phyloP scores from a whole-genome alignment of 2,113 vertebrate genomes.

The Zosterops hypoxanthus region DNA sequence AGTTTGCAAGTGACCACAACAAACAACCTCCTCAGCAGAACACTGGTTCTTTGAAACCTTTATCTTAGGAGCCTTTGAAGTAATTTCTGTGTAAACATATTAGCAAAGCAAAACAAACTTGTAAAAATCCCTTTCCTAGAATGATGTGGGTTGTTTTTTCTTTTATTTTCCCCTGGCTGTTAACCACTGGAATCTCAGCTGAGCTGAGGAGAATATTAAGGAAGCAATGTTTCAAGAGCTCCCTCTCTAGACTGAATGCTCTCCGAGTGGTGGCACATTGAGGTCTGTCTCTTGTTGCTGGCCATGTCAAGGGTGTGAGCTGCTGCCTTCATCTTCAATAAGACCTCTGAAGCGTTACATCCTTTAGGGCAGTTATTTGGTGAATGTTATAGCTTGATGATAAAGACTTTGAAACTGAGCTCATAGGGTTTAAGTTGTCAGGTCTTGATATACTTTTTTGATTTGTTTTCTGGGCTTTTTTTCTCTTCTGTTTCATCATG shows the following conservation, averaged over 20 bases:
- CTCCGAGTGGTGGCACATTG: background rate
- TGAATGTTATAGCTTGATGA: background rate
- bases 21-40: background rate
- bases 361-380: background rate
- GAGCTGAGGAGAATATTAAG: background rate
- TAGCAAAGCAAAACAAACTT: background rate
- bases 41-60: background rate
- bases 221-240: background rate
- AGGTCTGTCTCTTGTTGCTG: background rate
- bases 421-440: background rate
- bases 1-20: background rate
- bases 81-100: background rate
- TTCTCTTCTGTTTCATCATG: background rate
- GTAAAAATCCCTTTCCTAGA: background rate
- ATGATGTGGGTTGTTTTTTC: rapidly evolving
- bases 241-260: background rate
- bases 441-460: background rate
- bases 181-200: background rate
- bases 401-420: background rate
- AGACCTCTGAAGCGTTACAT: background rate
- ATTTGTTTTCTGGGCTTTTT: background rate
- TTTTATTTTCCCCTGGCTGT: rapidly evolving
- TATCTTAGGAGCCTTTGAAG: background rate
- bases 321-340: background rate
- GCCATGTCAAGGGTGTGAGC: background rate